Percentiles rank a stretch among this genome's conserved stretches.
These are phyloP conservation scores for Cetonia aurata DNA, from an alignment of 2,888 invertebrate genomes.

Conservation along the genomic window DNA sequence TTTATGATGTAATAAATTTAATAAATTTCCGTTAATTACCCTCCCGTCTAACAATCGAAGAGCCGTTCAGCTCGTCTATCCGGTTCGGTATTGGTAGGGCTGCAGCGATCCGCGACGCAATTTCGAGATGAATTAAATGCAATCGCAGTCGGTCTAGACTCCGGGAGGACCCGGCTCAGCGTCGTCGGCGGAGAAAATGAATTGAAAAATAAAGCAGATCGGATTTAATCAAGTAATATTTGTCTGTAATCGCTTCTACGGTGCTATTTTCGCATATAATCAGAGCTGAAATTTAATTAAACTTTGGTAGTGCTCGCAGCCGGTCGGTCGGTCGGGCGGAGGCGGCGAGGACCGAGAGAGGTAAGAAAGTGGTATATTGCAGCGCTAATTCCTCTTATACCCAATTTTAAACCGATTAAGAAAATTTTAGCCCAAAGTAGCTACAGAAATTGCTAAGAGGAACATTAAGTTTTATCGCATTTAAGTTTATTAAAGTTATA, in stretches of 20 bases:
- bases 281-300: constrained; percentile 66
- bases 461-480: constrained; percentile 54
- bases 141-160: constrained; percentile 9
- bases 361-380: constrained; percentile 62
- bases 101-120: constrained; percentile 22
- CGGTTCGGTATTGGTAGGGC: neutral
- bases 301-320: constrained; percentile 60
- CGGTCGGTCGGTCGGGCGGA: constrained; percentile 40
- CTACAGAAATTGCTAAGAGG: constrained; percentile 55
- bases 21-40: constrained; percentile 34
- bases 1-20: constrained; percentile 35
- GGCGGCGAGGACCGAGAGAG: constrained; percentile 46
- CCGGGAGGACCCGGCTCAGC: neutral
- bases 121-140: constrained; percentile 37
- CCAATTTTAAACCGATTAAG: constrained; percentile 66
- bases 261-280: constrained; percentile 64
- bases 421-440: constrained; percentile 62
- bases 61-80: neutral
- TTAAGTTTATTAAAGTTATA: constrained; percentile 54
- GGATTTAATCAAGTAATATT: constrained; percentile 65
- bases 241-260: constrained; percentile 62
- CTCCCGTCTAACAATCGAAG: constrained; percentile 27
- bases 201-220: constrained; percentile 61
- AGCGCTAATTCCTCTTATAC: constrained; percentile 62
- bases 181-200: constrained; percentile 13